phyloP scores from a whole-genome alignment of 1,140 invertebrate genomes.

The Drosophila arawakana region DNA sequence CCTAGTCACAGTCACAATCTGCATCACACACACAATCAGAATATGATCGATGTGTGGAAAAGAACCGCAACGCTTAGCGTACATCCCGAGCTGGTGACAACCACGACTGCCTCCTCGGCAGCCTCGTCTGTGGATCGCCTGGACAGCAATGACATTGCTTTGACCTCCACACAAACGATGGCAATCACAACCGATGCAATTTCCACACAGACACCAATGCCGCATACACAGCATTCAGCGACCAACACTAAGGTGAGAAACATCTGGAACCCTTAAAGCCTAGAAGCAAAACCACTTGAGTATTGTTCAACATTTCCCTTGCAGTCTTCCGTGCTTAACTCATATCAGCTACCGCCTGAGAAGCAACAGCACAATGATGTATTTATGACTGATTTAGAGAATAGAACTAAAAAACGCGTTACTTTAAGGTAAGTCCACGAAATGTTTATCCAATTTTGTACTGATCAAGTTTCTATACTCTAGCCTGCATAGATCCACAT shows the following conservation, averaged over 20 bases:
- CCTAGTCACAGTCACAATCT: constrained; percentile 72
- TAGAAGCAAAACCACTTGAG: too few species aligned
- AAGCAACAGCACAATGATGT: constrained; percentile 84
- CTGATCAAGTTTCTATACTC: neutral
- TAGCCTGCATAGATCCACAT: constrained; percentile 79
- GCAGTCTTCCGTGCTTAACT: constrained; percentile 90
- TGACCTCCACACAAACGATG: constrained; percentile 66
- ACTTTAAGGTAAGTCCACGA: constrained; percentile 87
- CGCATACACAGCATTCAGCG: constrained; percentile 74
- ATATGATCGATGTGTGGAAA: constrained; percentile 78
- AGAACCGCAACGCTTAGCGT: constrained; percentile 85
- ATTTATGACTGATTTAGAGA: constrained; percentile 92
- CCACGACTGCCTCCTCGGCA: constrained; percentile 13
- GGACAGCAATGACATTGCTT: constrained; percentile 61
- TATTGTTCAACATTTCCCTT: too few species aligned
- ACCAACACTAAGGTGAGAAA: constrained; percentile 72
- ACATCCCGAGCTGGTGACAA: constrained; percentile 64
- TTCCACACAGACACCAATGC: constrained; percentile 71
- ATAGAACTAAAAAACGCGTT: constrained; percentile 92
- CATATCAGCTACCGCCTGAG: constrained; percentile 84
- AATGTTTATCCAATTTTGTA: neutral
- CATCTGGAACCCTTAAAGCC: too few species aligned
- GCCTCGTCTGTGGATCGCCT: constrained; percentile 76
- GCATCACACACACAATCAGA: constrained; percentile 68
- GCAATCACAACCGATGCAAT: constrained; percentile 73